These are phyloP conservation scores for Irena cyanogastra DNA, from an alignment of 2,113 vertebrate species.

Conservation along the genomic window DNA sequence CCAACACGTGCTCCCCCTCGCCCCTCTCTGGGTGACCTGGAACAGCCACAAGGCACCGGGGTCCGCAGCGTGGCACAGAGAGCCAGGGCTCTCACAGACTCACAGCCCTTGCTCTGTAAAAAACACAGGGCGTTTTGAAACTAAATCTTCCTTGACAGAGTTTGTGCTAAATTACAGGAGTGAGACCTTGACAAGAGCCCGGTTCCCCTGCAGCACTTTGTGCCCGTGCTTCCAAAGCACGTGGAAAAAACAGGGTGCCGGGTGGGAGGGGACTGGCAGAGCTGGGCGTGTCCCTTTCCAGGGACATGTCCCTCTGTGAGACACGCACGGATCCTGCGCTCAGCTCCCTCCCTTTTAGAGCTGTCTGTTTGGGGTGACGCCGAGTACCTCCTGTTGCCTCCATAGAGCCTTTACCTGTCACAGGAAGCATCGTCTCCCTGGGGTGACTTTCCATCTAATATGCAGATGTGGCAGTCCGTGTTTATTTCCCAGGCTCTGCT, in stretches of 20 bases:
- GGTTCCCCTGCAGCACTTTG: neutral
- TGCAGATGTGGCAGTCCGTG: neutral
- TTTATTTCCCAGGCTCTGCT: neutral
- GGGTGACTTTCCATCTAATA: neutral
- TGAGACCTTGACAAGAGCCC: neutral
- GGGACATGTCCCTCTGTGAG: accelerated
- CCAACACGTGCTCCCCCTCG: accelerated
- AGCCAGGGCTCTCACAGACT: neutral
- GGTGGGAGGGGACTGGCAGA: neutral
- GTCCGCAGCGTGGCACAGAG: neutral
- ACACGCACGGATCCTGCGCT: accelerated
- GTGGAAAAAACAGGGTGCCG: accelerated
- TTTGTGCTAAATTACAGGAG: neutral
- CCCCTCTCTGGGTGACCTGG: neutral
- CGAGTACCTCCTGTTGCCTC: neutral
- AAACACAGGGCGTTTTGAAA: neutral
- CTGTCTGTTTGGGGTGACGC: accelerated
- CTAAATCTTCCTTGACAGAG: neutral
- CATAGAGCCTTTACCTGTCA: accelerated
- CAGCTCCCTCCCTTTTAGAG: neutral
- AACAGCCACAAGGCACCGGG: neutral
- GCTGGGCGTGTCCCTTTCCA: too few species aligned
- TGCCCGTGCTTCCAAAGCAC: neutral
- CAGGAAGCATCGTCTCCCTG: neutral
- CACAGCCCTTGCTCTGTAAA: neutral